These are phyloP conservation scores for Diploscapter pachys DNA, from an alignment of 1,140 invertebrate genomes.

Conservation along the genomic window DNA sequence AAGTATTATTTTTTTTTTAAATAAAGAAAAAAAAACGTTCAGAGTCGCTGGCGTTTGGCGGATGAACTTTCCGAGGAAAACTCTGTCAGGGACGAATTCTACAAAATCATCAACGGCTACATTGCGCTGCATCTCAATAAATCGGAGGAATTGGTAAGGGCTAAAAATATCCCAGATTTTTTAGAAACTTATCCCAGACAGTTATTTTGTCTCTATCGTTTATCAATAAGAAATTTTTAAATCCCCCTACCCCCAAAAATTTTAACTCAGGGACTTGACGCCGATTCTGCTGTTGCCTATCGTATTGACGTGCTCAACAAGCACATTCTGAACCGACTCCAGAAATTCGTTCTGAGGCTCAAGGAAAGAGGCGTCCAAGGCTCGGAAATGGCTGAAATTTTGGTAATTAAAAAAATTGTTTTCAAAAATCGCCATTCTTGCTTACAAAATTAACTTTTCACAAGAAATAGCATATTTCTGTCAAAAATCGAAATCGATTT, in stretches of 20 bases:
- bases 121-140: constrained; percentile 16
- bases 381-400: no score
- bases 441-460: no score
- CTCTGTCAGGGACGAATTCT: constrained; percentile 20
- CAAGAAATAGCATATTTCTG: no score
- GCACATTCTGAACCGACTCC: constrained; percentile 13
- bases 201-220: neutral
- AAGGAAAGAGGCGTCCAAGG: neutral
- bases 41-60: constrained; percentile 16
- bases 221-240: constrained; percentile 10
- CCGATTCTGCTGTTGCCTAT: constrained; percentile 12
- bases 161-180: neutral
- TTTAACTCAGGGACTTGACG: constrained; percentile 11
- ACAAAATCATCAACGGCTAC: constrained; percentile 30
- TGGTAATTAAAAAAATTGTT: no score
- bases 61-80: constrained; percentile 8
- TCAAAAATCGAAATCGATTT: no score
- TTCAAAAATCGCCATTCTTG: no score
- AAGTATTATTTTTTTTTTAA: constrained; percentile 29
- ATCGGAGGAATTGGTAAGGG: constrained; percentile 7
- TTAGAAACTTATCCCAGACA: no score
- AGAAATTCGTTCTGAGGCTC: neutral
- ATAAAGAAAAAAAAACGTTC: neutral
- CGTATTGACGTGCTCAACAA: constrained; percentile 12
- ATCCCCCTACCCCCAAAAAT: neutral